phyloP scores from a whole-genome alignment of 2,888 invertebrate genomes.

The Hypolimnas misippus region DNA sequence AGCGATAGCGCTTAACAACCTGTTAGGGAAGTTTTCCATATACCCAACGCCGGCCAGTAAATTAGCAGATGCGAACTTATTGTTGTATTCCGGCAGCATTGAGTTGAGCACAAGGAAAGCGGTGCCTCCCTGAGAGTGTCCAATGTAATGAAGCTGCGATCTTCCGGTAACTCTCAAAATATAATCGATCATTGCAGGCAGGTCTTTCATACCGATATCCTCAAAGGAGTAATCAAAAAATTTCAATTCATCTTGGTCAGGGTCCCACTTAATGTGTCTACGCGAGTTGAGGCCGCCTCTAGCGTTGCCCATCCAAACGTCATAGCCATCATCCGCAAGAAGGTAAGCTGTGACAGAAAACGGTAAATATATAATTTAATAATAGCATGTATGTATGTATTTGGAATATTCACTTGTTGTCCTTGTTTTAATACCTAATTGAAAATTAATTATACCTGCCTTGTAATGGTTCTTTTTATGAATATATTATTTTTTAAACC shows the following conservation, averaged over 20 bases:
- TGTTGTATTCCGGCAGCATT: slow-evolving; percentile 62
- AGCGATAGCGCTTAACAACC: slow-evolving; percentile 45
- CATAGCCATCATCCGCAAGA: slow-evolving; percentile 86
- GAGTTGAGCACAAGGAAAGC: slow-evolving; percentile 60
- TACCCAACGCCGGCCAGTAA: slow-evolving; percentile 67
- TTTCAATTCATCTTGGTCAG: slow-evolving; percentile 52
- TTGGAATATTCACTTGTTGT: no score
- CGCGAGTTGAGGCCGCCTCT: slow-evolving; percentile 90
- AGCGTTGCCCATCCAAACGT: slow-evolving; percentile 93
- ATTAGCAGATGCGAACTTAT: slow-evolving; percentile 62
- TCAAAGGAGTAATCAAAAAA: slow-evolving; percentile 72
- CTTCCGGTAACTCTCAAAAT: slow-evolving; percentile 54
- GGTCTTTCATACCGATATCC: slow-evolving; percentile 63
- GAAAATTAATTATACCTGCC: no score
- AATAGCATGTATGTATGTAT: no score
- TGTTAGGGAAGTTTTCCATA: slow-evolving; percentile 56
- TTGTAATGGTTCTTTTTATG: no score
- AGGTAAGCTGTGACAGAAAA: slow-evolving; percentile 67
- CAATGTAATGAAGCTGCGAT: slow-evolving; percentile 65
- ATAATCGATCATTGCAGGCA: slow-evolving; percentile 68
- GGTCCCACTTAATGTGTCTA: slow-evolving; percentile 74
- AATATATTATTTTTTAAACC: no score
- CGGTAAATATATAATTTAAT: not conserved
- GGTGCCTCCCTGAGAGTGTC: slow-evolving; percentile 74
- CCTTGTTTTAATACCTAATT: not conserved